Evolutionary conservation across 2,113 vertebrate species (phyloP), one percentile per base, ranked within the genome.

Genomic region (Vanacampus margaritifer): DNA sequence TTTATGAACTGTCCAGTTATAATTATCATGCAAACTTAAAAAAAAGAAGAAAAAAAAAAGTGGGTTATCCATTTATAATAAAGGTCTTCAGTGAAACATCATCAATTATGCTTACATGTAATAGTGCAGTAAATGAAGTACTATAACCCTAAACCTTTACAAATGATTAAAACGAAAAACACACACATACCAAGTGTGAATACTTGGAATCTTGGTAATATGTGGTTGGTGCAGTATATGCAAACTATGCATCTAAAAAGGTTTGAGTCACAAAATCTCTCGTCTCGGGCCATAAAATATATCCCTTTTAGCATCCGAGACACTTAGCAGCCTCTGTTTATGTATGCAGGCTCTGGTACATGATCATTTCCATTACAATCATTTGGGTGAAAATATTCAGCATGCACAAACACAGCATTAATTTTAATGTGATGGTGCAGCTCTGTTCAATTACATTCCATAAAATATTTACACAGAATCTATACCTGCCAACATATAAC

Each of bases 301-400:
- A 68, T 69, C 64, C 72, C 65, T 73, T 84, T 90, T 88, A 87
- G 82, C 80, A 84, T 81, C 84, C 37, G 37, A 78, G 81, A 80
- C 81, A 81, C 71, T 80, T 77, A 80, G 71, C 79, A 41, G 69
- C 59, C 68, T 72, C 67, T 78, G 69, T 84, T 75, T 77, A 28
- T 32, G 84, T 79, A 84, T 84, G 82, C 80, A 70, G 76, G 80
- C 80, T 84, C 79, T 76, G 79, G 72, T 81, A 76, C 76, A 81
- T 80, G 74, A 89, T 85, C 74, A 80, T 86, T 88, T 90, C 88
- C 84, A 82, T 90, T 87, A 86, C 87, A 89, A 84, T 87, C 82
- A 79, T 84, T 89, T 83, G 76, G 76, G 45, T 81, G 82, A 81
- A 85, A 86, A 85, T 85, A 81, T 84, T 82, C 81, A 46, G 80